A percentile compares a stretch with the other conserved stretches of the same genome.
phyloP scores from a whole-genome alignment of 2,797 vertebrate genomes.

The Parauchenoglanis punctatus region DNA sequence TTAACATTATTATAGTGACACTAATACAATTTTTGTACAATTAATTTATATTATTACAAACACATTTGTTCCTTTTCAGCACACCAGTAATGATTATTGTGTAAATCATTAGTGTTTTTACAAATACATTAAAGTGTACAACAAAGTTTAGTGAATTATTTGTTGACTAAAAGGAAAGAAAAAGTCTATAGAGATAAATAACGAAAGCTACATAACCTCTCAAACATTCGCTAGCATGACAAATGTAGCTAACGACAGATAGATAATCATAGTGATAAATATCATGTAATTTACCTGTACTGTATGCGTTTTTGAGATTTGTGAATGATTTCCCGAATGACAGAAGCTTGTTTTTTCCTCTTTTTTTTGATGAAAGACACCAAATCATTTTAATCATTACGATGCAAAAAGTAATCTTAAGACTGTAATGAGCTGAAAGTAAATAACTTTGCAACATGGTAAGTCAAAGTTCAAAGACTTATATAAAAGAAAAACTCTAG shows the following conservation, averaged over 20 bases:
- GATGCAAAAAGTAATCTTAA: neutral
- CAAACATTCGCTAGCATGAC: neutral
- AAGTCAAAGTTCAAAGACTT: neutral
- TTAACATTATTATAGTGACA: neutral
- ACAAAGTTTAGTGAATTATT: neutral
- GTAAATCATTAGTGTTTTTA: neutral
- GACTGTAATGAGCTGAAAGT: neutral
- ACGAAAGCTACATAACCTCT: neutral
- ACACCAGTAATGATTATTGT: neutral
- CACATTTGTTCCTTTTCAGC: neutral
- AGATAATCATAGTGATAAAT: neutral
- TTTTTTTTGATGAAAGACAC: neutral
- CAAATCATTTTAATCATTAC: neutral
- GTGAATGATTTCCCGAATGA: neutral
- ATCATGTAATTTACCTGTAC: neutral
- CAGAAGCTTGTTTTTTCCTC: neutral
- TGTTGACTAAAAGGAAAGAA: neutral
- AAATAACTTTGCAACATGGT: neutral
- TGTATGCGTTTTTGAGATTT: neutral
- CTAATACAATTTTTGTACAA: conserved; percentile 1
- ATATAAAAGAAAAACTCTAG: neutral
- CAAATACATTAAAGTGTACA: neutral
- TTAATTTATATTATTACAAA: neutral
- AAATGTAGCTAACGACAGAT: neutral
- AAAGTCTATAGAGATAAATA: neutral